phyloP scores from a whole-genome alignment of 2,888 invertebrate genomes.

The Kryphioiulus occultus region DNA sequence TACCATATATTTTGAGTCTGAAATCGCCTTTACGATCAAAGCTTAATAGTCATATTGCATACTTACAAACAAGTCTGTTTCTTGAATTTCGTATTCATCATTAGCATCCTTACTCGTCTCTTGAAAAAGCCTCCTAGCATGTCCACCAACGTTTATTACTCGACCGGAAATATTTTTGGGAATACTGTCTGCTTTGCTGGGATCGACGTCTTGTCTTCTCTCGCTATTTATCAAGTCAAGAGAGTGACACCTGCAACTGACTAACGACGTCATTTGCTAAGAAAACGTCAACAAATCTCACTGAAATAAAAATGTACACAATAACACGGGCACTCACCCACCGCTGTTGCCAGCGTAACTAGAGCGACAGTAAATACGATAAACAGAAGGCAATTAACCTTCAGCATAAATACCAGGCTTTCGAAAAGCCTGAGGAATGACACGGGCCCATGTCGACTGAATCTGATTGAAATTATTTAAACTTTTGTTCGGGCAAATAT shows the following conservation, averaged over 20 bases:
- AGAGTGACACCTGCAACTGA: background rate
- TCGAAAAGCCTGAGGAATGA: background rate
- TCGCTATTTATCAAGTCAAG: background rate
- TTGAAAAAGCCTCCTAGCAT: background rate
- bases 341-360: background rate
- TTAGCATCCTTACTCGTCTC: background rate
- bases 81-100: background rate
- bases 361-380: background rate
- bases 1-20: too few species aligned
- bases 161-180: background rate
- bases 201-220: background rate
- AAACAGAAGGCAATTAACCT: background rate
- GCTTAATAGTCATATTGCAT: background rate
- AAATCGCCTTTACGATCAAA: too few species aligned
- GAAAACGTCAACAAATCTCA: background rate
- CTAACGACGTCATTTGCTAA: background rate
- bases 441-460: background rate
- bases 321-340: background rate
- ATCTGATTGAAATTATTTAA: conserved; percentile 28
- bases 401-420: background rate
- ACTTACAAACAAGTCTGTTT: background rate
- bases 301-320: background rate
- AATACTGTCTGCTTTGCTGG: background rate
- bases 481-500: background rate
- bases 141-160: background rate